Evolutionary conservation across 2,113 vertebrate genomes (phyloP).

Genomic region (Euleptes europaea): DNA sequence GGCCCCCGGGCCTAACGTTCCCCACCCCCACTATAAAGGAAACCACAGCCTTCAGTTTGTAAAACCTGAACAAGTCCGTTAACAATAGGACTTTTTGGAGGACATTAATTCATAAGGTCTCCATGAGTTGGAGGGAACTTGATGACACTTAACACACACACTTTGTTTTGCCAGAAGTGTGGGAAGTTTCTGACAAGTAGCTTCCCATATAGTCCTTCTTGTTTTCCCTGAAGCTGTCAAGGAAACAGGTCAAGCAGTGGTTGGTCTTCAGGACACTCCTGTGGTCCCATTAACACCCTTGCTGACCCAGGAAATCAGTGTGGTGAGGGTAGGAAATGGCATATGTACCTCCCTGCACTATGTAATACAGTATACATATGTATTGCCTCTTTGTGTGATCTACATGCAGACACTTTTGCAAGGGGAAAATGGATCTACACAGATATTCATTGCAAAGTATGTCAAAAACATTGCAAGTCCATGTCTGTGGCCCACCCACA

Average conservation of each 20-base stretch:
- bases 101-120: too few relatives aligned
- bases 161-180: neutral
- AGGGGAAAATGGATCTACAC: neutral
- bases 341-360: neutral
- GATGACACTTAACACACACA: too few relatives aligned
- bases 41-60: too few relatives aligned
- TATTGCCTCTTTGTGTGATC: neutral
- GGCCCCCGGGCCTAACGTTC: too few relatives aligned
- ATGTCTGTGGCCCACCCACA: neutral
- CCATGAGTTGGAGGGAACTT: too few relatives aligned
- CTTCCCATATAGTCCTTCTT: neutral
- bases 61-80: too few relatives aligned
- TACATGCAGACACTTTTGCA: neutral
- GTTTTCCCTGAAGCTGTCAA: neutral
- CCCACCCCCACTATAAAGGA: too few relatives aligned
- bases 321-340: neutral
- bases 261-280: neutral
- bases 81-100: too few relatives aligned
- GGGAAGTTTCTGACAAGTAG: neutral
- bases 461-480: neutral
- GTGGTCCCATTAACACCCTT: neutral
- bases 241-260: neutral
- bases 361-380: neutral
- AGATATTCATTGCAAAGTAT: neutral
- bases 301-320: neutral